These are phyloP conservation scores for Lanius ludovicianus DNA, from an alignment of 2,113 vertebrate genomes.

Conservation along the genomic window DNA sequence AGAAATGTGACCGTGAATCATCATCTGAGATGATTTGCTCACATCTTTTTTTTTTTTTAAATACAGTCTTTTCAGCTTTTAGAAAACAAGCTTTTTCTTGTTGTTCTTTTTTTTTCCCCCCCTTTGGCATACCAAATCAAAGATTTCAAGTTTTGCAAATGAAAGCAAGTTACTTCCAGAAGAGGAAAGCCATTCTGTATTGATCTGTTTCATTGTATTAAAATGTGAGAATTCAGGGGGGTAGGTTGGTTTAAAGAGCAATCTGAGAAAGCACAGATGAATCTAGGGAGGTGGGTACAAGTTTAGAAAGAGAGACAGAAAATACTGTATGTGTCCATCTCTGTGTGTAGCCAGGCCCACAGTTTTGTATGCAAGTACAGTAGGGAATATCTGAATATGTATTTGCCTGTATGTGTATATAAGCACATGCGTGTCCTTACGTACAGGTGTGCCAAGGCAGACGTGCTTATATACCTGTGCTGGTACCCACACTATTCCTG, in stretches of 20 bases:
- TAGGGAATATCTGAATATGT: neutral
- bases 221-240: neutral
- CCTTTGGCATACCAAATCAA: neutral
- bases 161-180: conserved; percentile 43
- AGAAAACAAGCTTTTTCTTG: conserved; percentile 21
- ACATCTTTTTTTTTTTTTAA: conserved; percentile 8
- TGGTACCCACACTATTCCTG: neutral
- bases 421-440: fast-evolving
- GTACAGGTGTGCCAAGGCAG: neutral
- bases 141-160: conserved; percentile 26
- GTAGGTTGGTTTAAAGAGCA: neutral
- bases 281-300: neutral
- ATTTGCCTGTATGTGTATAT: neutral
- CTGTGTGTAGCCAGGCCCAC: neutral
- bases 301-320: neutral
- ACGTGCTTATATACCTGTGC: fast-evolving
- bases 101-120: neutral
- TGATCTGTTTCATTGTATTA: neutral
- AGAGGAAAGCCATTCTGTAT: neutral
- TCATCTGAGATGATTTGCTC: conserved; percentile 47
- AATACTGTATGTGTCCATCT: too few relatives aligned
- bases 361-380: neutral
- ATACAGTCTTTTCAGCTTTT: conserved; percentile 5
- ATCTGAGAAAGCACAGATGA: neutral
- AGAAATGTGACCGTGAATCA: conserved; percentile 72